Conservation (phyloP, 2,113 vertebrate species). For the Erinaceus europaeus region DNA sequence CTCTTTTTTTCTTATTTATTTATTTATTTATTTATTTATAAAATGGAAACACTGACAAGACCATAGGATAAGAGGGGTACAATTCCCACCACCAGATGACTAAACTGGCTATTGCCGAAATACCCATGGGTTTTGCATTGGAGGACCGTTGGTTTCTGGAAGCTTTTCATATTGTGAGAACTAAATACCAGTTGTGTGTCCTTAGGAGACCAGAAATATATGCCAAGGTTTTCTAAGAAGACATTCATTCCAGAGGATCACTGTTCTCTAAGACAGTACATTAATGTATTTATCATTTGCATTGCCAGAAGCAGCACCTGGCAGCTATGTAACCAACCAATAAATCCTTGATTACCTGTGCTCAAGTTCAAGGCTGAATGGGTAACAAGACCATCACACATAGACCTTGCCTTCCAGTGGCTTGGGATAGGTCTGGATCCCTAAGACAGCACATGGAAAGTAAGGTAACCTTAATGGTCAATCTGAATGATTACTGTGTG, state of each 20-base stretch:
- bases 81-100: too few species aligned
- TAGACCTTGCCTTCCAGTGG: not conserved
- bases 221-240: slow-evolving; percentile 16
- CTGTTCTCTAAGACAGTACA: not conserved
- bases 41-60: too few species aligned
- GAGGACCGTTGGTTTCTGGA: not conserved
- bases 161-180: slow-evolving; percentile 1
- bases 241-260: not conserved
- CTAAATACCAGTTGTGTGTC: not conserved
- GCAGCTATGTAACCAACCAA: not conserved
- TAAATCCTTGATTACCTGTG: not conserved
- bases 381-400: not conserved
- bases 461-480: not conserved
- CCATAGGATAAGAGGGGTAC: too few species aligned
- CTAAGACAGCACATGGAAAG: not conserved
- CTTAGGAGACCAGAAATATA: slow-evolving; percentile 10
- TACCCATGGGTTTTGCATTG: too few species aligned
- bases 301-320: not conserved
- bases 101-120: too few species aligned
- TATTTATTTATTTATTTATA: too few species aligned
- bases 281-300: not conserved
- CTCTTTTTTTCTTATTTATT: too few species aligned
- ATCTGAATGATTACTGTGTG: not conserved
- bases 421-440: not conserved
- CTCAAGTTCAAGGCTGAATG: not conserved